Evolutionary conservation across 2,888 invertebrate species (phyloP).

Genomic region (Lordiphosa fenestrarum): DNA sequence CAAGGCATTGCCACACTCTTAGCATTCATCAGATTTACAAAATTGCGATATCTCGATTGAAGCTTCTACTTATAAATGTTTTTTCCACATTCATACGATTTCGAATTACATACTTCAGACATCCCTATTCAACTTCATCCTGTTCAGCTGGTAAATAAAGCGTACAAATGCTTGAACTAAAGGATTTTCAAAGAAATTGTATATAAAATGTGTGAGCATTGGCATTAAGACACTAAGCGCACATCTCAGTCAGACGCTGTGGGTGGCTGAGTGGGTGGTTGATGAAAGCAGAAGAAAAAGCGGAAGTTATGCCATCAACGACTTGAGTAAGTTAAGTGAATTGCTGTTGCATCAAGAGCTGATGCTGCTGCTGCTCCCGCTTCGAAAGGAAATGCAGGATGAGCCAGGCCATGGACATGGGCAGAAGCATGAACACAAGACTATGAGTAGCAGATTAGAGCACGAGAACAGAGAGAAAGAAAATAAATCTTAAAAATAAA

Average conservation of each 20-base stretch:
- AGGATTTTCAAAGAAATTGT: constrained; percentile 49
- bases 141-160: constrained; percentile 34
- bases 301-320: constrained; percentile 74
- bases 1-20: too few relatives aligned
- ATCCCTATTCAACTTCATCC: too few relatives aligned
- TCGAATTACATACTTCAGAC: not conserved
- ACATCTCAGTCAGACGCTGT: constrained; percentile 30
- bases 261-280: not conserved
- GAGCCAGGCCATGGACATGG: constrained; percentile 28
- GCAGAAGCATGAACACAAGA: constrained; percentile 19
- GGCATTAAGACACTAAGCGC: constrained; percentile 67
- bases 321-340: constrained; percentile 74
- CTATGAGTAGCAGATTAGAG: constrained; percentile 50
- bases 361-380: constrained; percentile 40
- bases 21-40: too few relatives aligned
- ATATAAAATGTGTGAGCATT: constrained; percentile 60
- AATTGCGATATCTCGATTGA: too few relatives aligned
- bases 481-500: constrained; percentile 10
- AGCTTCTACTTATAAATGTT: too few relatives aligned
- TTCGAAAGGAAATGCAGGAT: constrained; percentile 49
- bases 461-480: constrained; percentile 26
- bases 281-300: constrained; percentile 24
- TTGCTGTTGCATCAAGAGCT: constrained; percentile 52
- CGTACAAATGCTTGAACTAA: constrained; percentile 45
- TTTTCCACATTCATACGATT: not conserved